Evolutionary conservation across 1,140 invertebrate species (phyloP).

Genomic region (Ceratina australensis): DNA sequence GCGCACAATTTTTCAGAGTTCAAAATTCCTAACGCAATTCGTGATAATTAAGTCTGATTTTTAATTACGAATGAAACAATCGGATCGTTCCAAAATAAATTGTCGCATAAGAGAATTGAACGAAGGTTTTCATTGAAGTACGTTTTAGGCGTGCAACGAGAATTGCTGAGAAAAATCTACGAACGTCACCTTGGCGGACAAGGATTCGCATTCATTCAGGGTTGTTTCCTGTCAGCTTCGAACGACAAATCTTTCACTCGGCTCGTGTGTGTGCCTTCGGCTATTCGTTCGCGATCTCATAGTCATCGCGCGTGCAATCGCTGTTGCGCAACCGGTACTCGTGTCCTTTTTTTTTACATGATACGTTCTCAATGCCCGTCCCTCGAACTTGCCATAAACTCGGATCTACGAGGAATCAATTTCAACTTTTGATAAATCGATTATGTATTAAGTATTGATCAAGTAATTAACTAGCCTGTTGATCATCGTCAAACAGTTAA

Average conservation of each 20-base stretch:
- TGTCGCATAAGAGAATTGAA: too few relatives aligned
- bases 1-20: not conserved
- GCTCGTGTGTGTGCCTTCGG: not conserved
- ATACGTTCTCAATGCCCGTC: not conserved
- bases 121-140: too few relatives aligned
- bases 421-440: not conserved
- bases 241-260: not conserved
- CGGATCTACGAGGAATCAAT: too few relatives aligned
- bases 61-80: too few relatives aligned
- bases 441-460: not conserved
- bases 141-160: too few relatives aligned
- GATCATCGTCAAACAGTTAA: too few relatives aligned
- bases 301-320: not conserved
- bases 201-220: not conserved
- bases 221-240: not conserved
- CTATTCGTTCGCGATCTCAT: slow-evolving; percentile 3
- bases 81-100: too few relatives aligned
- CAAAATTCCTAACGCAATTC: not conserved
- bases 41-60: too few relatives aligned
- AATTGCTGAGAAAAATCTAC: not conserved
- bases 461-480: too few relatives aligned
- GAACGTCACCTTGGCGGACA: not conserved
- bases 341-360: not conserved
- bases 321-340: not conserved
- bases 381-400: not conserved